phyloP scores from a whole-genome alignment of 1,140 invertebrate genomes.

The Sinella curviseta region DNA sequence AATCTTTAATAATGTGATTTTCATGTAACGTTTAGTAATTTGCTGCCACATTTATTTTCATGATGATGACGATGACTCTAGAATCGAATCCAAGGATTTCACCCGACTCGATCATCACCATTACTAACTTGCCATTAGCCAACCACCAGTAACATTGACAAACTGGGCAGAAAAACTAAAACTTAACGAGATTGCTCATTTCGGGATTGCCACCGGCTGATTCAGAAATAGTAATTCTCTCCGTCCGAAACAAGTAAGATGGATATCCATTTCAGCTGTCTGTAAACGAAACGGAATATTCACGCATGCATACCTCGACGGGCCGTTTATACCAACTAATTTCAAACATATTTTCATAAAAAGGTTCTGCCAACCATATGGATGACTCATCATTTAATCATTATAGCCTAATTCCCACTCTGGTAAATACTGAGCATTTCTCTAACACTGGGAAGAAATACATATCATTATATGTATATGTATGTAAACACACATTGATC shows the following conservation, averaged over 20 bases:
- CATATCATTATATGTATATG: no score
- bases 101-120: no score
- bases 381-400: conserved; percentile 25
- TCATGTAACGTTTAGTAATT: conserved; percentile 8
- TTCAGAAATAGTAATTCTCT: no score
- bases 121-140: no score
- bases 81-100: no score
- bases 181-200: conserved; percentile 8
- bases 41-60: conserved; percentile 25
- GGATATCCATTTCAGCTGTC: not conserved
- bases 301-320: not conserved
- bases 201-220: conserved; percentile 4
- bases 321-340: not conserved
- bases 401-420: not conserved
- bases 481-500: no score
- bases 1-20: conserved; percentile 7
- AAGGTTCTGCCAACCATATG: conserved; percentile 1
- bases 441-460: no score
- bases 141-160: no score
- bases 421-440: no score
- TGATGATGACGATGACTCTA: not conserved
- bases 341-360: not conserved
- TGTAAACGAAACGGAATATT: not conserved
- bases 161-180: not conserved
- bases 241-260: no score